phyloP scores from a whole-genome alignment of 2,888 invertebrate species.

The Drosophila emarginata region DNA sequence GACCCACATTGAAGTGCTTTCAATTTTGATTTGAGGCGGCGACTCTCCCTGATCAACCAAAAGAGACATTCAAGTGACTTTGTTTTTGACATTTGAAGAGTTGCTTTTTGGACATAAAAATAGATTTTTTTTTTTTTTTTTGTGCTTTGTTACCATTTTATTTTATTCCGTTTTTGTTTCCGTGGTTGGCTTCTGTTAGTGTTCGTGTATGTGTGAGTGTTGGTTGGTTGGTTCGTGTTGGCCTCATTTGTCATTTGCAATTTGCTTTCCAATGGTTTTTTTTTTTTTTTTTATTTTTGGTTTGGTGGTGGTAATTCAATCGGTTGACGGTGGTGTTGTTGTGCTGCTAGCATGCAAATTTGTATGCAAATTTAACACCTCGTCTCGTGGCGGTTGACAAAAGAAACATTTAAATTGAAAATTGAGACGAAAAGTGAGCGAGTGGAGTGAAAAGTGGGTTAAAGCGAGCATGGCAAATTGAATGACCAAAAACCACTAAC shows the following conservation, averaged over 20 bases:
- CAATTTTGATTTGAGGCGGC: background rate
- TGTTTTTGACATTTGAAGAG: conserved; percentile 26
- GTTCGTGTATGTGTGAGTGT: background rate
- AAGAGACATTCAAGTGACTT: conserved; percentile 2
- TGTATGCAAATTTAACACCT: conserved; percentile 74
- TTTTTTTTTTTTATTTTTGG: conserved; percentile 27
- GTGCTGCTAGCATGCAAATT: conserved; percentile 76
- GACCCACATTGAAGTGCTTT: background rate
- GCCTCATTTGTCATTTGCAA: conserved; percentile 64
- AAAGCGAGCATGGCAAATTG: conserved; percentile 69
- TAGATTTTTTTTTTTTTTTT: conserved; percentile 30
- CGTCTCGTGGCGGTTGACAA: conserved; percentile 49
- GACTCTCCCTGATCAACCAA: background rate
- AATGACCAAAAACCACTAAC: conserved; percentile 35
- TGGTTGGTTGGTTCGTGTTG: conserved; percentile 40
- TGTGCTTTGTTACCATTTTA: conserved; percentile 37
- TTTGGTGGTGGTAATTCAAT: conserved; percentile 57
- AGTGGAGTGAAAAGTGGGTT: conserved; percentile 63
- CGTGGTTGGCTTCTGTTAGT: conserved; percentile 15
- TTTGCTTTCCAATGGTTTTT: conserved; percentile 26
- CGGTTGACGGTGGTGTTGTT: conserved; percentile 53
- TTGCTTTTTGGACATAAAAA: conserved; percentile 38
- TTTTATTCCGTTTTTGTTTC: conserved; percentile 20
- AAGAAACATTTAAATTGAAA: conserved; percentile 66
- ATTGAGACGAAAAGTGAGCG: conserved; percentile 64